Base-by-base conservation (phyloP, 2,113 vertebrate genomes). In the Dipodomys merriami region DNA sequence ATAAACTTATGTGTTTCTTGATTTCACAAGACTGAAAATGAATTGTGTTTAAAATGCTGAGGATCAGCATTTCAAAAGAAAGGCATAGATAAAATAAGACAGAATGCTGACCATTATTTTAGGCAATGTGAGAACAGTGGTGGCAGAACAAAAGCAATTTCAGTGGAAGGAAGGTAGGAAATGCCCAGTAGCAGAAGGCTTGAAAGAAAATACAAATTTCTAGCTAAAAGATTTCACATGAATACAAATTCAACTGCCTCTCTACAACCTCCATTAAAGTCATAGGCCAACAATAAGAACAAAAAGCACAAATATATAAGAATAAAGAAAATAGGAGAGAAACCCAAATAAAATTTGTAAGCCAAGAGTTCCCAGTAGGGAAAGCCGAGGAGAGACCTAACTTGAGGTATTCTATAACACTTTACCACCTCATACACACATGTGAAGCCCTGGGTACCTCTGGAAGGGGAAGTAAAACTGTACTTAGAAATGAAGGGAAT, bases 11-110 rank as follows among this genome's bases (percentile, higher is more conserved):
- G 25, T 73, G 88, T 33, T 82, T 93, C 53, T 86, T 4, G 65
- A 79, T 49, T 65, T 91, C 72, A 83, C 35, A 89, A 93, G 39
- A 89, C 15, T 57, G 93, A 93, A 84, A 67, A 67, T 25, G 30
- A 46, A 49, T 30, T 71, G 23, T 91, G 11, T 62, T 92, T 83
- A 6, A 71, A 67, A 53, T 53, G 12, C 12, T 53, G 39, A 77
- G 11, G 20, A n/a, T 87, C 53, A 81, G 72, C 77, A 65, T 22
- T 20, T 87, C n/a, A 91, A 88, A 88, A 93, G 44, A 39, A 49
- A 49, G 49, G 49, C 49, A 49, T 2, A 49, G 49, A 7, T 53
- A 39, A 94, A 53, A 57, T 67, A 71, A 83, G n/a, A 74, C 64
- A 91, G 62, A 79, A 80, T 46, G 91, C n/a, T 67, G 35, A 92